Conservation (phyloP, 2,888 invertebrate species). For the Macaria notata region DNA sequence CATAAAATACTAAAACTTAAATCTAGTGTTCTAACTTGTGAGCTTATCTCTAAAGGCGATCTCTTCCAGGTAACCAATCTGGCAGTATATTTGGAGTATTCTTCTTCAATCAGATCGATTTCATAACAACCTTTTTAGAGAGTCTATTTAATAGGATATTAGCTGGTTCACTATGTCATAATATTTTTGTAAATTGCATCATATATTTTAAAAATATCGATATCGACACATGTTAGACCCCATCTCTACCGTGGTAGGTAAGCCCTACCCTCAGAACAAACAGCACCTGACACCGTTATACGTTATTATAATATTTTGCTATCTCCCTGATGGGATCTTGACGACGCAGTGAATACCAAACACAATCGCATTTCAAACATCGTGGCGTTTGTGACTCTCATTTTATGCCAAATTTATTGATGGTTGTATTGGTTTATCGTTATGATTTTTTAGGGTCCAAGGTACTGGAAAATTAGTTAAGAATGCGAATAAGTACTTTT, state of each 20-base stretch:
- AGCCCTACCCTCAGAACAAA: slow-evolving; percentile 54
- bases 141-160: no score
- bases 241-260: slow-evolving; percentile 35
- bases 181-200: no score
- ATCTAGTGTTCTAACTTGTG: no score
- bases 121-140: no score
- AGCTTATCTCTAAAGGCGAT: no score
- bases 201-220: slow-evolving; percentile 6
- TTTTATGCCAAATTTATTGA: slow-evolving; percentile 67
- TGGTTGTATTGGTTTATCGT: slow-evolving; percentile 61
- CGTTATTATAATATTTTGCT: slow-evolving; percentile 81
- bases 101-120: no score
- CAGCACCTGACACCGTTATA: slow-evolving; percentile 78
- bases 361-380: slow-evolving; percentile 39
- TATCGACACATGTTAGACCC: slow-evolving; percentile 29
- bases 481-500: no score
- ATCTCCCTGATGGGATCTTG: slow-evolving; percentile 75
- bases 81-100: no score
- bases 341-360: slow-evolving; percentile 81
- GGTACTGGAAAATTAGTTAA: slow-evolving; percentile 33
- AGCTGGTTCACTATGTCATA: no score
- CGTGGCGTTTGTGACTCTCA: slow-evolving; percentile 30
- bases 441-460: slow-evolving; percentile 34
- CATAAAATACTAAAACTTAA: no score
- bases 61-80: no score